Evolutionary conservation across 2,888 invertebrate genomes (phyloP).

Genomic region (Amblyjoppa fuscipennis): DNA sequence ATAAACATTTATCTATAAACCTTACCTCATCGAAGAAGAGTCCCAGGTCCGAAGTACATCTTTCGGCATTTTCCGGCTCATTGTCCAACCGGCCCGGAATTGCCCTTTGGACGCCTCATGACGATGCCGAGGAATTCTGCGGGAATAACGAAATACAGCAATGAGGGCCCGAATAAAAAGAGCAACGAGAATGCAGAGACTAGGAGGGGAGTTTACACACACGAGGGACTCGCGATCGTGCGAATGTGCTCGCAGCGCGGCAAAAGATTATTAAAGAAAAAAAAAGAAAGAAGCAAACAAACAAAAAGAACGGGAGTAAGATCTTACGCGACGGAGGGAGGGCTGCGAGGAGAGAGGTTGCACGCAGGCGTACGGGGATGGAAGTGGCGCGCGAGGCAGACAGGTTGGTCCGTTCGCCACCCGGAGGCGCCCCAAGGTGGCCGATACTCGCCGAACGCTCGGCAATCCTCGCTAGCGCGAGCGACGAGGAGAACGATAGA

Average conservation of each 20-base stretch:
- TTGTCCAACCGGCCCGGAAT: neutral
- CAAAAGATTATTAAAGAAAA: constrained; percentile 18
- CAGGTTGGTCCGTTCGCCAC: constrained; percentile 83
- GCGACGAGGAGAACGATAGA: constrained; percentile 66
- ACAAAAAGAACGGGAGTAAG: neutral
- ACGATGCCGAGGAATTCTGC: constrained; percentile 37
- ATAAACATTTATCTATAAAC: too few species aligned
- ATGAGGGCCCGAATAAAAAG: constrained; percentile 45
- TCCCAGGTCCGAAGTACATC: too few species aligned
- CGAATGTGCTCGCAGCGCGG: constrained; percentile 5
- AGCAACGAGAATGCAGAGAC: constrained; percentile 21
- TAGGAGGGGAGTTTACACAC: constrained; percentile 18
- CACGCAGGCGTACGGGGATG: constrained; percentile 29
- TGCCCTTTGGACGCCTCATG: neutral
- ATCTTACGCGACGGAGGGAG: constrained; percentile 44
- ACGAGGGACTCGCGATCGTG: neutral
- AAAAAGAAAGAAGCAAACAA: neutral
- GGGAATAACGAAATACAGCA: constrained; percentile 34
- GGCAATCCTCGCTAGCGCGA: constrained; percentile 25
- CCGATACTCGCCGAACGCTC: constrained; percentile 80
- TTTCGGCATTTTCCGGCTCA: neutral
- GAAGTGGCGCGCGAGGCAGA: constrained; percentile 71
- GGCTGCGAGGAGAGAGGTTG: constrained; percentile 14
- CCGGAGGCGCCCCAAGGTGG: constrained; percentile 84
- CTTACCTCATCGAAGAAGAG: too few species aligned